Base-by-base conservation (phyloP, 37 sponge, comb jelly and placozoan species). In the Hormiphora californensis region DNA sequence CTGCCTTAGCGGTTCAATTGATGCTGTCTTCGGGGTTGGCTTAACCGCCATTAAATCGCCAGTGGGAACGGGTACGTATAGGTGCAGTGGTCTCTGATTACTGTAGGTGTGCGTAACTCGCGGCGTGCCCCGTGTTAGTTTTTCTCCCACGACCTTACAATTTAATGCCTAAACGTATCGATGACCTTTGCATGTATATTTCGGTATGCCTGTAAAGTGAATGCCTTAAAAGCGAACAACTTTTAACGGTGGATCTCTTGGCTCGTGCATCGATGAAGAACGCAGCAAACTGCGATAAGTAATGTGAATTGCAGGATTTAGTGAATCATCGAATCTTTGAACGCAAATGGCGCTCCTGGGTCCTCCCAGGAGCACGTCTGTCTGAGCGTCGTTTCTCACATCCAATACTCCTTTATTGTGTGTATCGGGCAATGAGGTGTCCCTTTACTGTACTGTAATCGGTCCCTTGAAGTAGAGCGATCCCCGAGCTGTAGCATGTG, bases 231-330 rank as follows among this genome's bases (percentile, higher is more conserved):
- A 63, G 46, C 0, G 44, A 86, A 92, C 90, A 90, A 92, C 90
- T 90, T 88, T 86, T 78, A 90, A 90, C 88, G 91, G 92, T 90
- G 92, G 90, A 92, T 87, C 92, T 87, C 90, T 92, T 54, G 92
- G 92, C 90, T 92, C 90, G 91, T 87, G 93, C 86, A 86, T 90
- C 88, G 93, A 92, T 90, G 91, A 92, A 90, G 91, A 92, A 89
- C 90, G 90, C 87, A 89, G 89, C 89, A 73, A 92, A 69, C 89
- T 91, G 90, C 91, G 91, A 92, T 90, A 92, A 63, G 62, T 90
- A 91, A 89, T 92, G 93, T 85, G 93, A 92, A 92, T 91, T 92
- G 93, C 93, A 89, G 91, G 89, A 92, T 89, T 91, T 90, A 88
- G 90, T 91, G 90, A 91, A 90, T 90, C 93, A 92, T 92, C 93